A percentile compares a stretch with the other conserved stretches of the same genome.
Evolutionary conservation across 2,113 vertebrate species (phyloP).

Genomic region (Paralichthys olivaceus): DNA sequence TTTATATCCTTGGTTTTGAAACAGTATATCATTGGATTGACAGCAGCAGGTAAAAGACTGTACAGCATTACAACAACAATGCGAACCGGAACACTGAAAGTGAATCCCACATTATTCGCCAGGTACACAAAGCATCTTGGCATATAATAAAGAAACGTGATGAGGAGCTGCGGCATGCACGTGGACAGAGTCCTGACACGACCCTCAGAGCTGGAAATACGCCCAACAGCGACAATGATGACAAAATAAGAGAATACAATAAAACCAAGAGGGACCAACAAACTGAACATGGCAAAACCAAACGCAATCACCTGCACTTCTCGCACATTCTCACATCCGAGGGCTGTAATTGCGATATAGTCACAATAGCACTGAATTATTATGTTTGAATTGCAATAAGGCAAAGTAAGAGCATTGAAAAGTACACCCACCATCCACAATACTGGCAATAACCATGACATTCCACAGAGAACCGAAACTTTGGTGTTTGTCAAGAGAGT

Average conservation of each 20-base stretch:
- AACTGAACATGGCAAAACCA: conserved; percentile 56
- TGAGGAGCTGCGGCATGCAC: conserved; percentile 72
- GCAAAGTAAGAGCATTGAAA: conserved; percentile 22
- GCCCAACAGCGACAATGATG: conserved; percentile 58
- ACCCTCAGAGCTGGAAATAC: conserved; percentile 47
- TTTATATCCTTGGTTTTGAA: conserved; percentile 76
- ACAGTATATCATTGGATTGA: conserved; percentile 76
- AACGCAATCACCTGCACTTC: background rate
- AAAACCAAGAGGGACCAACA: conserved; percentile 65
- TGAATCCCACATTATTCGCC: conserved; percentile 45
- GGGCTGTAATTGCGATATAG: conserved; percentile 36
- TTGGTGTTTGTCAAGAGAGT: conserved; percentile 55
- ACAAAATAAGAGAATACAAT: conserved; percentile 70
- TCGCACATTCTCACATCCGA: conserved; percentile 49
- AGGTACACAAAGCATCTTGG: conserved; percentile 75
- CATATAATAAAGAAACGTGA: conserved; percentile 68
- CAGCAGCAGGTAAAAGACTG: conserved; percentile 66
- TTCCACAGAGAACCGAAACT: conserved; percentile 53
- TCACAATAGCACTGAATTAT: conserved; percentile 76
- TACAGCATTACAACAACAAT: conserved; percentile 70
- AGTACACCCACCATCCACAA: conserved; percentile 40
- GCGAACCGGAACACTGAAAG: conserved; percentile 41
- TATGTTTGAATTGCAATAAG: conserved; percentile 69
- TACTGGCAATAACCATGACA: conserved; percentile 54
- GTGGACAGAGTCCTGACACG: conserved; percentile 64